phyloP scores from a whole-genome alignment of 2,797 vertebrate species.

The Micromesistius poutassou region DNA sequence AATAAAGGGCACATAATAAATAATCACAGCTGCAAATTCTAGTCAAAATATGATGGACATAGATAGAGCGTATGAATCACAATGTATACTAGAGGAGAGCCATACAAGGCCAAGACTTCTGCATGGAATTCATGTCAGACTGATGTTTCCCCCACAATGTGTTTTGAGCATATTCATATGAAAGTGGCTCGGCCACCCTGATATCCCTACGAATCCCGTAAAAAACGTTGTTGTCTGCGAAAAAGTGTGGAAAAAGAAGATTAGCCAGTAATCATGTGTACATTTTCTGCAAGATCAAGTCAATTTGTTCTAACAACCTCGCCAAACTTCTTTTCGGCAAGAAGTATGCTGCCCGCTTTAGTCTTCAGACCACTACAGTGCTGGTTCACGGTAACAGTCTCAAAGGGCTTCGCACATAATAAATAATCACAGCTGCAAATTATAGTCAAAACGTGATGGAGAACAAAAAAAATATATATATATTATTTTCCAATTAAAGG shows the following conservation, averaged over 20 bases:
- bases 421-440: too few species aligned
- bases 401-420: background rate
- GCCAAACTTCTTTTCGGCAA: background rate
- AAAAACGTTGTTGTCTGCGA: background rate
- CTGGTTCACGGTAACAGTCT: too few species aligned
- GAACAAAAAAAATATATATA: background rate
- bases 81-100: background rate
- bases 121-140: background rate
- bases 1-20: background rate
- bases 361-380: background rate
- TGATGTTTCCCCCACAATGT: background rate
- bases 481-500: background rate
- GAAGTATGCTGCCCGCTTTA: background rate
- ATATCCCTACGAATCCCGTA: background rate
- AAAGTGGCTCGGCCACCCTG: too few species aligned
- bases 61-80: background rate
- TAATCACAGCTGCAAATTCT: background rate
- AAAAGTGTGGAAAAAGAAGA: background rate
- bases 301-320: background rate
- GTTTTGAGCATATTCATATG: too few species aligned
- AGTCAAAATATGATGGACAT: too few species aligned
- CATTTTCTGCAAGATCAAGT: too few species aligned
- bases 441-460: background rate
- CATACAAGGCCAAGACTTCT: background rate
- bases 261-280: too few species aligned